phyloP scores from a whole-genome alignment of 2,797 vertebrate genomes.

The Bryconaethiops microstoma region DNA sequence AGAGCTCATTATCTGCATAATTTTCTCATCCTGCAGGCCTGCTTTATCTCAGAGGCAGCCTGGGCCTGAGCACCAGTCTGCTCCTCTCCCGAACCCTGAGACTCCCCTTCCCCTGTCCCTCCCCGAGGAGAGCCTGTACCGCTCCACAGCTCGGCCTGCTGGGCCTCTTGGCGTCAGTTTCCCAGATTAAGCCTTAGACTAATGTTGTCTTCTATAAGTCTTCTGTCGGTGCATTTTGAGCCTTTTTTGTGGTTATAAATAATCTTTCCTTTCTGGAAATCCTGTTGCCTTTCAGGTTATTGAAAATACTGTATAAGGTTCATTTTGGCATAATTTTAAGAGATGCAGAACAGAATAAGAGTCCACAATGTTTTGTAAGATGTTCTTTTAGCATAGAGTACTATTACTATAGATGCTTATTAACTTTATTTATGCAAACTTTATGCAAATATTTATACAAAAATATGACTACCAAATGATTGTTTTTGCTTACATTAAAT shows the following conservation, averaged over 20 bases:
- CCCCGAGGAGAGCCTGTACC: not conserved
- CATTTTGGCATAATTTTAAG: not conserved
- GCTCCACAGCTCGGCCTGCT: not conserved
- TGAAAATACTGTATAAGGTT: not conserved
- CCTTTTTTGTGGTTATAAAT: not conserved
- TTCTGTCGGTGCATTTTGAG: not conserved
- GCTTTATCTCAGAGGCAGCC: slow-evolving; percentile 52
- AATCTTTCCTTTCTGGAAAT: not conserved
- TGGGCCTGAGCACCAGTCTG: slow-evolving; percentile 23
- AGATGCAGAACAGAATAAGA: not conserved
- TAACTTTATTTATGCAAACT: not conserved
- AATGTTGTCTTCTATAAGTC: not conserved
- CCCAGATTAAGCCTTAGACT: not conserved
- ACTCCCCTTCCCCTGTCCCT: not conserved
- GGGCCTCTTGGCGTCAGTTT: not conserved
- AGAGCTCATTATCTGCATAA: slow-evolving; percentile 56
- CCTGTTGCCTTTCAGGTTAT: not conserved
- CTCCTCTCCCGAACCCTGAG: slow-evolving; percentile 17
- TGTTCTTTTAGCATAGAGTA: not conserved
- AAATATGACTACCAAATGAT: not conserved
- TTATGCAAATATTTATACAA: not conserved
- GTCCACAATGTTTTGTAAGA: not conserved
- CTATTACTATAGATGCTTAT: not conserved
- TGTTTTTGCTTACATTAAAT: not conserved
- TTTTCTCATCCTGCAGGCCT: slow-evolving; percentile 58